Evolutionary conservation across 2,888 invertebrate species (phyloP).

Genomic region (Drosophila anomelani): DNA sequence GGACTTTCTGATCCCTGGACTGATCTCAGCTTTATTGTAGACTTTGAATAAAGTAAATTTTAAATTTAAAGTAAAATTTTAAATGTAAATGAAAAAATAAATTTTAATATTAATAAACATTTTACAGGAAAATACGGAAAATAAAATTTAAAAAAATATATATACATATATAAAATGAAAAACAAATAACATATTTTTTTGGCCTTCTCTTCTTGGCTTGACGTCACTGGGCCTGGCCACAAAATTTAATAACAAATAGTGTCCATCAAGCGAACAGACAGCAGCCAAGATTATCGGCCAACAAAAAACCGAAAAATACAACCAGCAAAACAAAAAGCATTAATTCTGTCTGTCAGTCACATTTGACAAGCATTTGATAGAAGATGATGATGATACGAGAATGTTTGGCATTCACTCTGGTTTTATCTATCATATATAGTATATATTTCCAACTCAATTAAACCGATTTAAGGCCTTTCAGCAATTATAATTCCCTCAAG

Average conservation of each 20-base stretch:
- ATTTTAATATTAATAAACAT: too few relatives aligned
- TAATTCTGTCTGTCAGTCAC: slow-evolving; percentile 26
- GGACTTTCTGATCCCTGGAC: background rate
- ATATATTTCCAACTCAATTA: slow-evolving; percentile 19
- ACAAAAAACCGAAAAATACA: slow-evolving; percentile 8
- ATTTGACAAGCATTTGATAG: slow-evolving; percentile 26
- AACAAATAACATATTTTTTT: background rate
- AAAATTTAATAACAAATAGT: slow-evolving; percentile 64
- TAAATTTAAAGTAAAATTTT: background rate
- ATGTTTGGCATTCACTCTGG: background rate
- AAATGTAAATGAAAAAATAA: background rate
- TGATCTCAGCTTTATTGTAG: background rate
- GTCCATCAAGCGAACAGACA: slow-evolving; percentile 52
- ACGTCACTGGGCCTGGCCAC: slow-evolving; percentile 50
- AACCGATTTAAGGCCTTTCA: slow-evolving; percentile 2
- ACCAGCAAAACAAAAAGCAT: slow-evolving; percentile 1
- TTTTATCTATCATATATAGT: slow-evolving; percentile 9
- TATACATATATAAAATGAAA: too few relatives aligned
- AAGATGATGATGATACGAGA: background rate
- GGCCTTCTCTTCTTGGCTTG: slow-evolving; percentile 9
- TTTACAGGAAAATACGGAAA: too few relatives aligned
- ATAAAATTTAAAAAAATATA: background rate
- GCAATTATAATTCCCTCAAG: slow-evolving; percentile 13
- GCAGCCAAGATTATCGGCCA: slow-evolving; percentile 11
- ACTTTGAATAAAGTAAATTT: too few relatives aligned